Conservation (phyloP, 2,113 vertebrate species). For the Tricholaema leucomelas region DNA sequence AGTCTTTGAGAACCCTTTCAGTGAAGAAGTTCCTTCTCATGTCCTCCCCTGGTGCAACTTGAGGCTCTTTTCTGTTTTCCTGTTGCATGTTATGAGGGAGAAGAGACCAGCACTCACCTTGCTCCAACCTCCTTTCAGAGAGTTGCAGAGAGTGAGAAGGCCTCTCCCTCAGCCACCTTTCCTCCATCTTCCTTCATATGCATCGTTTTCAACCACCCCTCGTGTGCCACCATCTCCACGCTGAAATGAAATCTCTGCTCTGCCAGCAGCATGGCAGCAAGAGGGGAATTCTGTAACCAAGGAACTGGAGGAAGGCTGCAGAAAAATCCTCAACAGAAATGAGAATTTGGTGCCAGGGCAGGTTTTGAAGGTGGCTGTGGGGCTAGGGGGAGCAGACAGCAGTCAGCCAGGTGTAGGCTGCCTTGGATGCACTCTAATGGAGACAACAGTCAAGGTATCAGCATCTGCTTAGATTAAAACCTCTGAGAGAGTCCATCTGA, state of each 20-base stretch:
- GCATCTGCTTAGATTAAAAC: background rate
- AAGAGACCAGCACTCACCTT: no score
- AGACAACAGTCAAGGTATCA: background rate
- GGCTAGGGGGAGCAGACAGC: background rate
- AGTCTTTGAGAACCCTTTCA: no score
- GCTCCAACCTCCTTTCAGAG: no score
- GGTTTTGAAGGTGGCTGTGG: background rate
- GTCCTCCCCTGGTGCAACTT: no score
- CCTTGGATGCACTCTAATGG: background rate
- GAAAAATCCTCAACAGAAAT: background rate
- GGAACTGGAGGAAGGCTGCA: background rate
- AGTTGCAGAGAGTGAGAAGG: no score
- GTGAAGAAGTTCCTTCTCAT: no score
- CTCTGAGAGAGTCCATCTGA: background rate
- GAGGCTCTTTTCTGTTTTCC: no score
- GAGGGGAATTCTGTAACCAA: slow-evolving; percentile 12
- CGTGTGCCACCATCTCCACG: background rate
- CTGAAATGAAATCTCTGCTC: background rate
- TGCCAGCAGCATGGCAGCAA: background rate
- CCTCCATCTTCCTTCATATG: background rate
- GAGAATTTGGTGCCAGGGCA: no score
- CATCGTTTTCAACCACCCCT: background rate
- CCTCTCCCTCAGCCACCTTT: no score
- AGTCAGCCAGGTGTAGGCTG: background rate
- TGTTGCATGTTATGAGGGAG: no score